These are phyloP conservation scores for Gadus macrocephalus DNA, from an alignment of 2,113 vertebrate genomes.

Conservation along the genomic window DNA sequence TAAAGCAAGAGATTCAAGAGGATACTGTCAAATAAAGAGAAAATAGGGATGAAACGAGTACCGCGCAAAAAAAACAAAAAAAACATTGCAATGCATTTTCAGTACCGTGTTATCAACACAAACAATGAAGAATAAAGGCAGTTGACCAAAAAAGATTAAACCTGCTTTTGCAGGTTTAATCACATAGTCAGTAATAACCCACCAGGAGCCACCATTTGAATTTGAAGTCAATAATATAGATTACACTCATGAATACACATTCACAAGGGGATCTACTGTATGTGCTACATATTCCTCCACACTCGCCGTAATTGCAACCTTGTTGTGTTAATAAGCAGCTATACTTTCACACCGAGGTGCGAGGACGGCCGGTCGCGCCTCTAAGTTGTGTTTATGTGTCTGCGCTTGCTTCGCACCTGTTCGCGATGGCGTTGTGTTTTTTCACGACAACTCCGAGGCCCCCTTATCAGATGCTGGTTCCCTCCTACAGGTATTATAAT, in stretches of 20 bases:
- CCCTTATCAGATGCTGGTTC: conserved; percentile 62
- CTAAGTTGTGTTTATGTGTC: conserved; percentile 57
- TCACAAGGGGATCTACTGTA: not conserved
- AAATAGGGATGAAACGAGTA: no score
- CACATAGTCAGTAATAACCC: no score
- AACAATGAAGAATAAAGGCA: no score
- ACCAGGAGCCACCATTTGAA: no score
- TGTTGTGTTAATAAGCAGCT: conserved; percentile 59
- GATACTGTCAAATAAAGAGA: no score
- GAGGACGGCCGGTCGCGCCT: conserved; percentile 38
- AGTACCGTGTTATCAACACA: no score
- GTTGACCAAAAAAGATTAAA: no score
- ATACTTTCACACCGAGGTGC: conserved; percentile 52
- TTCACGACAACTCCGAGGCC: conserved; percentile 52
- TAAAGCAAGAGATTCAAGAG: no score
- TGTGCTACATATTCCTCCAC: conserved; percentile 28
- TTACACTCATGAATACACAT: conserved; percentile 24
- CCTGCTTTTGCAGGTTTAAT: no score
- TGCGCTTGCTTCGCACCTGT: conserved; percentile 66
- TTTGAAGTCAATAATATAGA: not conserved
- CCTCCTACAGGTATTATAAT: conserved; percentile 69
- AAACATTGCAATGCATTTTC: no score
- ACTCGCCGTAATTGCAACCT: conserved; percentile 51
- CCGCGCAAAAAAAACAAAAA: no score
- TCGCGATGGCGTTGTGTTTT: conserved; percentile 68